These are phyloP conservation scores for Hetaerina titia DNA, from an alignment of 2,888 invertebrate species.

Conservation along the genomic window DNA sequence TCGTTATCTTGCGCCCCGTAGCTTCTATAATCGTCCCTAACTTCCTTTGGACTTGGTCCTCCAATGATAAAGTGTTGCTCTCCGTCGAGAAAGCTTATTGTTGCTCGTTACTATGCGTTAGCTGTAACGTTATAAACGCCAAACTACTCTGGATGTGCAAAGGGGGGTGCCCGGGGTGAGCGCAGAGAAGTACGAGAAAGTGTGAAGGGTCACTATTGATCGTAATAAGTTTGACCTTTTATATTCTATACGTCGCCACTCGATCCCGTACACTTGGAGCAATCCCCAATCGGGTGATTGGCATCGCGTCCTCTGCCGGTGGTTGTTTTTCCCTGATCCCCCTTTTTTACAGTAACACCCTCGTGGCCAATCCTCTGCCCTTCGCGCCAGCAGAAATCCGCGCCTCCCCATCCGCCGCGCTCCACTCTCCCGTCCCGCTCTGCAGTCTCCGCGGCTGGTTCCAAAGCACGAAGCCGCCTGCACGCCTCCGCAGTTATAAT, in stretches of 20 bases:
- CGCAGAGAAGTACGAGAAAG: no score
- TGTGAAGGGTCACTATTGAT: not conserved
- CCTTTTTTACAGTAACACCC: not conserved
- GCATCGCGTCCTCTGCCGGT: not conserved
- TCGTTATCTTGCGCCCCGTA: no score
- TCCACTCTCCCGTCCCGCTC: not conserved
- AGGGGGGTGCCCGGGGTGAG: no score
- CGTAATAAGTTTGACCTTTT: not conserved
- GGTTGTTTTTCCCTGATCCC: not conserved
- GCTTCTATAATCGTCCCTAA: no score
- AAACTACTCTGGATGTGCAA: no score
- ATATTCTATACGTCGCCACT: not conserved
- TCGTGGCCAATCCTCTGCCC: not conserved
- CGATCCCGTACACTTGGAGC: not conserved
- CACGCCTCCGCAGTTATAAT: not conserved
- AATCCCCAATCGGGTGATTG: slow-evolving; percentile 4
- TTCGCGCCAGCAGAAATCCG: no score
- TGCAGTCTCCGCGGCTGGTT: not conserved
- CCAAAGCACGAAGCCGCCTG: not conserved
- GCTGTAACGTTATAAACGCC: no score
- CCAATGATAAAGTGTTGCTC: no score
- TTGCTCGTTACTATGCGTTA: no score
- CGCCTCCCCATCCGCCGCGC: no score
- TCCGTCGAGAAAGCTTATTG: no score
- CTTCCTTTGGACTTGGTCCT: no score